Percentiles rank a stretch among this genome's conserved stretches.
These are phyloP conservation scores for Amblyraja radiata DNA, from an alignment of 2,797 vertebrate genomes.

Conservation along the genomic window DNA sequence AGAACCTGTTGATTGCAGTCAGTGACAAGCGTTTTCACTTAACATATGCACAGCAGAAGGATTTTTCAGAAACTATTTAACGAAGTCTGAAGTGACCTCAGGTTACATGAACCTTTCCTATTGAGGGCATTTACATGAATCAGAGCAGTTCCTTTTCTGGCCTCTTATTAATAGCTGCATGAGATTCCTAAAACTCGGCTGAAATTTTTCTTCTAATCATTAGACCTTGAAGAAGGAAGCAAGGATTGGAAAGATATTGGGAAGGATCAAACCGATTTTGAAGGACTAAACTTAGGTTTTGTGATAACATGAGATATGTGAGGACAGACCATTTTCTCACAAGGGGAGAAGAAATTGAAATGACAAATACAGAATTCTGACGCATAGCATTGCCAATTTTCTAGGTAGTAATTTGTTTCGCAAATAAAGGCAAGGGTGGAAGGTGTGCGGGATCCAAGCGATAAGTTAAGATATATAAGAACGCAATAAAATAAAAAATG, in stretches of 20 bases:
- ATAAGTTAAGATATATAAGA: background rate
- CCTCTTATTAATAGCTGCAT: too few species aligned
- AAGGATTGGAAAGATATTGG: background rate
- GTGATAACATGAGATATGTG: background rate
- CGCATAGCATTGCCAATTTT: background rate
- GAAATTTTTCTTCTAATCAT: too few species aligned
- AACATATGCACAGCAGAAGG: too few species aligned
- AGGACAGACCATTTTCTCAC: background rate
- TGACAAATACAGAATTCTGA: background rate
- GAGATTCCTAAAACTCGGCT: too few species aligned
- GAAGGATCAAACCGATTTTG: background rate
- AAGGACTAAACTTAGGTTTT: background rate
- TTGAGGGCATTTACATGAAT: too few species aligned
- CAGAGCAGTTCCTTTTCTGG: too few species aligned
- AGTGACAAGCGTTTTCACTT: too few species aligned
- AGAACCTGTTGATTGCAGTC: too few species aligned
- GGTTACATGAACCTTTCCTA: too few species aligned
- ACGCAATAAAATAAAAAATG: background rate
- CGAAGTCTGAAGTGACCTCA: too few species aligned
- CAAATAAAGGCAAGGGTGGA: background rate
- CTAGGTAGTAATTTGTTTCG: background rate
- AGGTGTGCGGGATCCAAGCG: background rate
- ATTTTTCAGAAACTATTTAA: too few species aligned
- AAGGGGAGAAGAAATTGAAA: background rate
- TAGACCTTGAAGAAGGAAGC: too few species aligned